Evolutionary conservation across 2,888 invertebrate genomes (phyloP).

Genomic region (Diarsia dahlii): DNA sequence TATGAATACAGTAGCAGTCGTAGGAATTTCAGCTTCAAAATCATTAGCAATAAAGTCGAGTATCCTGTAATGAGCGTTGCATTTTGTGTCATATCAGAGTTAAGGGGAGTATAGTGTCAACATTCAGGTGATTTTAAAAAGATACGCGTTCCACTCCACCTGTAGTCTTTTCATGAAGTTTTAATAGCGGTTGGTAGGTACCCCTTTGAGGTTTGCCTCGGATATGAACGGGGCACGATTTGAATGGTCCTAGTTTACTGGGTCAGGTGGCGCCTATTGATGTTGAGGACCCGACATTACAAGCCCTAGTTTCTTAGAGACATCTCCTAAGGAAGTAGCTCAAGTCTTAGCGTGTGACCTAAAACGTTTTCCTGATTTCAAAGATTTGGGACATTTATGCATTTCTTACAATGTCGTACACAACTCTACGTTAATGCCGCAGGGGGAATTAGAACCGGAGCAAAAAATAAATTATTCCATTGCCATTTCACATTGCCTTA

Average conservation of each 20-base stretch:
- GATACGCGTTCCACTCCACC: slow-evolving; percentile 68
- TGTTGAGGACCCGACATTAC: slow-evolving; percentile 73
- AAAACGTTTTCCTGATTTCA: slow-evolving; percentile 22
- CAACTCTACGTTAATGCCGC: slow-evolving; percentile 16
- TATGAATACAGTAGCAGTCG: slow-evolving; percentile 39
- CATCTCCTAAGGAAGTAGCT: slow-evolving; percentile 70
- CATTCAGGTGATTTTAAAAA: slow-evolving; percentile 77
- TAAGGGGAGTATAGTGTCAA: slow-evolving; percentile 70
- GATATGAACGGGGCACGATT: slow-evolving; percentile 80
- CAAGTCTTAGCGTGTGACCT: slow-evolving; percentile 27
- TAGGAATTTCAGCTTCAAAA: slow-evolving; percentile 64
- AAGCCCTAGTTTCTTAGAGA: slow-evolving; percentile 74
- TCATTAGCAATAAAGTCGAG: slow-evolving; percentile 65
- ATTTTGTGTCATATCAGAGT: slow-evolving; percentile 68
- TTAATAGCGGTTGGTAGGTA: slow-evolving; percentile 74
- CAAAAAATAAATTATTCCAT: slow-evolving; percentile 35
- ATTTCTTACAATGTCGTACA: slow-evolving; percentile 3
- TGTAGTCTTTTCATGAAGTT: slow-evolving; percentile 80
- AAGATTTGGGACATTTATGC: slow-evolving; percentile 25
- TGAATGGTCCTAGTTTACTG: slow-evolving; percentile 82
- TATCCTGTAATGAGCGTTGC: slow-evolving; percentile 52
- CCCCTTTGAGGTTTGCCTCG: slow-evolving; percentile 79
- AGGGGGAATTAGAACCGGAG: slow-evolving; percentile 34
- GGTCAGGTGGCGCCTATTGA: slow-evolving; percentile 85
- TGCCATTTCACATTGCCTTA: slow-evolving; percentile 15